phyloP scores from a whole-genome alignment of 2,113 vertebrate species.

The Brachyhypopomus occidentalis region DNA sequence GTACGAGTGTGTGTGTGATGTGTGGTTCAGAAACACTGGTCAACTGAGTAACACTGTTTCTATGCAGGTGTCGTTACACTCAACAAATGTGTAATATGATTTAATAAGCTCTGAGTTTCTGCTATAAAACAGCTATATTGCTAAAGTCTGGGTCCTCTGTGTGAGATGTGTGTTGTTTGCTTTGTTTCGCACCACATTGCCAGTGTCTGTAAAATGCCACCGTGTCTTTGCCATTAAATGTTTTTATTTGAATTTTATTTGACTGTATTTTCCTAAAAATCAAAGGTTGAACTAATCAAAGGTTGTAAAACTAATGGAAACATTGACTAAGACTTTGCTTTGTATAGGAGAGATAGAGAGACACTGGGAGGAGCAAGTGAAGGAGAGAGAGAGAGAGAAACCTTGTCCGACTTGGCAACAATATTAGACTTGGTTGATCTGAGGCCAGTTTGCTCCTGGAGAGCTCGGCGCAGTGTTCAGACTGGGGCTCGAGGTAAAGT shows the following conservation, averaged over 20 bases:
- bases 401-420: constrained; percentile 6
- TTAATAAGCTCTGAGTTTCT: neutral
- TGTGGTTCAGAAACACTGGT: neutral
- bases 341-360: neutral
- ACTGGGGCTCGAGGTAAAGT: constrained; percentile 40
- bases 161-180: too few relatives aligned
- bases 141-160: too few relatives aligned
- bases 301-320: constrained; percentile 17
- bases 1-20: neutral
- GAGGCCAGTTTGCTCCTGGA: constrained; percentile 36
- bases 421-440: constrained; percentile 29
- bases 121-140: constrained; percentile 30
- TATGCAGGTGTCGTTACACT: constrained; percentile 1
- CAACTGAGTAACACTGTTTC: constrained; percentile 5
- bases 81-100: neutral
- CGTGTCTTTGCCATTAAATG: neutral
- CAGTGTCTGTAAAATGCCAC: too few relatives aligned
- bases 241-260: neutral
- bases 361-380: neutral
- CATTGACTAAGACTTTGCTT: neutral
- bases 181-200: too few relatives aligned
- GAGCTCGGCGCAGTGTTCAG: constrained; percentile 32
- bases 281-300: neutral
- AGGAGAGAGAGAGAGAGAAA: constrained; percentile 30
- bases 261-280: neutral